phyloP scores from a whole-genome alignment of 2,113 vertebrate genomes.

The Bostrychus sinensis region DNA sequence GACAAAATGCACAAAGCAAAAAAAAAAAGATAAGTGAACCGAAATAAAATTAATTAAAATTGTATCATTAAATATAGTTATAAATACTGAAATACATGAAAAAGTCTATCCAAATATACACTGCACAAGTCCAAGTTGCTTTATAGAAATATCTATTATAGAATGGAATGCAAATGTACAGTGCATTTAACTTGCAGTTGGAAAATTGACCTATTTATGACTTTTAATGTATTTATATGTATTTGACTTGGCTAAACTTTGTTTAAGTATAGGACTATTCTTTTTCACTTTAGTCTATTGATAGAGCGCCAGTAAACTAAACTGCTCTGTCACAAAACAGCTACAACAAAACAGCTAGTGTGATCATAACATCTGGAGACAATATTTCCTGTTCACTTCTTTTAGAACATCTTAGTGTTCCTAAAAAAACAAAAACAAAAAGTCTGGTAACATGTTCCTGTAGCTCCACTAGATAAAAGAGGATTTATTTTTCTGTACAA shows the following conservation, averaged over 20 bases:
- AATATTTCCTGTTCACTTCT: not conserved
- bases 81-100: no score
- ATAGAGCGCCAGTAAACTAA: not conserved
- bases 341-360: not conserved
- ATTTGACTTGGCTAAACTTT: not conserved
- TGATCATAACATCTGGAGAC: slow-evolving; percentile 2
- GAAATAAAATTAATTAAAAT: no score
- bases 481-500: not conserved
- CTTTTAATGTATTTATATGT: no score
- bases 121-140: no score
- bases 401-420: not conserved
- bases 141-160: no score
- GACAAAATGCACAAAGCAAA: no score
- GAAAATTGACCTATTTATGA: not conserved
- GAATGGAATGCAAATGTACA: no score
- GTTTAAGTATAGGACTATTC: not conserved
- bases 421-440: not conserved
- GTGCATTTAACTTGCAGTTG: not conserved
- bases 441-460: not conserved
- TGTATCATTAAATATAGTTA: no score
- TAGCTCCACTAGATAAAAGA: not conserved
- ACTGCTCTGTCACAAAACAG: not conserved
- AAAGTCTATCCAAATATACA: no score
- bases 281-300: not conserved
- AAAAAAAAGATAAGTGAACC: no score